These are phyloP conservation scores for Acleris holmiana DNA, from an alignment of 2,888 invertebrate genomes.

Conservation along the genomic window DNA sequence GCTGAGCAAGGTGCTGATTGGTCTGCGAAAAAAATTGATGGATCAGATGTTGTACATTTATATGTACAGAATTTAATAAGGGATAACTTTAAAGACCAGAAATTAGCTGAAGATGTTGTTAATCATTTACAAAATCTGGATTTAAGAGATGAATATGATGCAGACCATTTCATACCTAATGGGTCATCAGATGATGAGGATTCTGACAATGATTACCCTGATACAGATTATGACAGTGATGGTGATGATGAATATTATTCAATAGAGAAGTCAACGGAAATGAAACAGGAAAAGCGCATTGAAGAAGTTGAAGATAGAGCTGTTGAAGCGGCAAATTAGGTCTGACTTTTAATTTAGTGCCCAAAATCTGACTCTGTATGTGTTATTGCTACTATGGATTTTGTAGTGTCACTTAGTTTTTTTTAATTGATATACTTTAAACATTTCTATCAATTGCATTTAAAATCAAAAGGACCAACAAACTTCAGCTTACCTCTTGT, in stretches of 20 bases:
- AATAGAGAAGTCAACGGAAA: conserved; percentile 90
- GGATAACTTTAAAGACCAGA: conserved; percentile 54
- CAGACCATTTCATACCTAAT: conserved; percentile 65
- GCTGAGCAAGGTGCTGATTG: conserved; percentile 29
- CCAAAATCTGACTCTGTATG: conserved; percentile 95
- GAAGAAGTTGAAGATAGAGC: conserved; percentile 86
- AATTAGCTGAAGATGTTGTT: conserved; percentile 58
- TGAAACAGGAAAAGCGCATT: conserved; percentile 89
- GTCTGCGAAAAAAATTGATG: conserved; percentile 39
- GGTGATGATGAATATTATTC: conserved; percentile 85
- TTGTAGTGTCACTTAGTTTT: no score
- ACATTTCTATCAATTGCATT: no score
- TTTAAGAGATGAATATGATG: conserved; percentile 63
- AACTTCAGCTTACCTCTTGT: no score
- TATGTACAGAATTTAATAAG: conserved; percentile 27
- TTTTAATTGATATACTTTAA: no score
- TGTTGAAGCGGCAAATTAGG: conserved; percentile 94
- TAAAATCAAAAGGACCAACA: no score
- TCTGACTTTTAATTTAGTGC: conserved; percentile 99
- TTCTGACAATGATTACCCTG: conserved; percentile 55
- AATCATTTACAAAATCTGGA: conserved; percentile 73
- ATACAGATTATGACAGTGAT: conserved; percentile 65
- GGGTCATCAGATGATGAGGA: conserved; percentile 57
- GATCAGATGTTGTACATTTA: conserved; percentile 34
- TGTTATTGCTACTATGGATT: conserved; percentile 86